Percentiles rank a stretch among this genome's conserved stretches.
phyloP scores from a whole-genome alignment of 2,113 vertebrate species.

The Bubo blakistoni region DNA sequence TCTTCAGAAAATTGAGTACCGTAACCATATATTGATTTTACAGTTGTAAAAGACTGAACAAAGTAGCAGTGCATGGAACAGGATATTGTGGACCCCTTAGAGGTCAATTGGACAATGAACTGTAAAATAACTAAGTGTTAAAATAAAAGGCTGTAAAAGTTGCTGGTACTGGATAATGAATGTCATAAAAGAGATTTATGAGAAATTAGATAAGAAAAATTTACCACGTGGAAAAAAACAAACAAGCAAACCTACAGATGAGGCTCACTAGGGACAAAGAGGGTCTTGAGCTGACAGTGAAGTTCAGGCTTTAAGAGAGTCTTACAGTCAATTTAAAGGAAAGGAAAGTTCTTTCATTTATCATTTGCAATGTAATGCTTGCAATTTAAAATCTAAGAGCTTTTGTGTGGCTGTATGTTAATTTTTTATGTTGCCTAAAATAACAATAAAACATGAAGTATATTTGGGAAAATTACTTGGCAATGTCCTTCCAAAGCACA shows the following conservation, averaged over 20 bases:
- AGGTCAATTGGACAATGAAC: conserved; percentile 30
- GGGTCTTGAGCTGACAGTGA: not conserved
- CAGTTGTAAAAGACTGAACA: not conserved
- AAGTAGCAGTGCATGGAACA: not conserved
- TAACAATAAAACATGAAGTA: not conserved
- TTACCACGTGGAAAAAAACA: not conserved
- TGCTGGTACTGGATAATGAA: not conserved
- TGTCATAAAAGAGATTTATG: not conserved
- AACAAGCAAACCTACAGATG: not conserved
- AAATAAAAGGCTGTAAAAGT: not conserved
- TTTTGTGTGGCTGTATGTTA: conserved; percentile 14
- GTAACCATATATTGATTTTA: not conserved
- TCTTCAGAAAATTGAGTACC: not conserved
- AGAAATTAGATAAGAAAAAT: not conserved
- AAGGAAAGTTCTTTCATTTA: not conserved
- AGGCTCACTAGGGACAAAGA: not conserved
- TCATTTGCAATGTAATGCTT: not conserved
- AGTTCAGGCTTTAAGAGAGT: not conserved
- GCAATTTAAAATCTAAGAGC: conserved; percentile 15
- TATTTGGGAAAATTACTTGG: conserved; percentile 30
- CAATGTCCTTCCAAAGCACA: conserved; percentile 24
- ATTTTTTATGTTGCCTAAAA: conserved; percentile 44
- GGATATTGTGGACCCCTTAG: not conserved
- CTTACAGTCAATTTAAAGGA: not conserved
- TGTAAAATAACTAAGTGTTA: not conserved